A percentile compares a stretch with the other conserved stretches of the same genome.
Conservation (phyloP, 2,797 vertebrate species). For the Nannoperca obscura region DNA sequence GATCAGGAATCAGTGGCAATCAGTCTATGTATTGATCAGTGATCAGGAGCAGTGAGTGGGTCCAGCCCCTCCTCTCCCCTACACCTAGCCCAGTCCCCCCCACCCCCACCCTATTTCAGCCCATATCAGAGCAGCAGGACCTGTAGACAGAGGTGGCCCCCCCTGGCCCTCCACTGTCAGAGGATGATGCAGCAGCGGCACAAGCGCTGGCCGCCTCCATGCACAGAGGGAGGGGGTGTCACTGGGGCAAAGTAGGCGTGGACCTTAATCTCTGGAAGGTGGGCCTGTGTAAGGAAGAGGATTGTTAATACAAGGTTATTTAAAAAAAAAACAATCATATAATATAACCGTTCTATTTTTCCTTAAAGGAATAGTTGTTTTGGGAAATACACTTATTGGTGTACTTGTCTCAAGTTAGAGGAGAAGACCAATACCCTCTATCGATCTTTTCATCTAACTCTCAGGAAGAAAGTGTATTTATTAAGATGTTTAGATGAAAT, state of each 20-base stretch:
- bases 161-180: slow-evolving; percentile 86
- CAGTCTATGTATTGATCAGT: slow-evolving; percentile 72
- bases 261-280: slow-evolving; percentile 94
- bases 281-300: slow-evolving; percentile 83
- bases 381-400: background rate
- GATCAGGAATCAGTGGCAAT: slow-evolving; percentile 70
- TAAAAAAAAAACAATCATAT: background rate
- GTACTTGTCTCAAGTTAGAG: background rate
- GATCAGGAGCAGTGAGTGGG: slow-evolving; percentile 81
- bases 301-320: slow-evolving; percentile 6
- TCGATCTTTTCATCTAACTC: background rate
- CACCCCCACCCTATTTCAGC: slow-evolving; percentile 45
- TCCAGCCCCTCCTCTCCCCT: slow-evolving; percentile 80
- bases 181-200: slow-evolving; percentile 95
- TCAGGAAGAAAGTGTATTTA: background rate
- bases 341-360: background rate
- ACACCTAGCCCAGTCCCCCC: slow-evolving; percentile 37
- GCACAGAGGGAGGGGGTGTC: slow-evolving; percentile 91
- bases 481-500: background rate
- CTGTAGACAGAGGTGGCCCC: slow-evolving; percentile 84
- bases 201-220: slow-evolving; percentile 90
- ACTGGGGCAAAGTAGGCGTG: slow-evolving; percentile 95
- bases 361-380: background rate
- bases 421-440: background rate
- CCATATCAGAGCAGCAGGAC: slow-evolving; percentile 82